phyloP scores from a whole-genome alignment of 1,140 invertebrate genomes.

The Centruroides vittatus region DNA sequence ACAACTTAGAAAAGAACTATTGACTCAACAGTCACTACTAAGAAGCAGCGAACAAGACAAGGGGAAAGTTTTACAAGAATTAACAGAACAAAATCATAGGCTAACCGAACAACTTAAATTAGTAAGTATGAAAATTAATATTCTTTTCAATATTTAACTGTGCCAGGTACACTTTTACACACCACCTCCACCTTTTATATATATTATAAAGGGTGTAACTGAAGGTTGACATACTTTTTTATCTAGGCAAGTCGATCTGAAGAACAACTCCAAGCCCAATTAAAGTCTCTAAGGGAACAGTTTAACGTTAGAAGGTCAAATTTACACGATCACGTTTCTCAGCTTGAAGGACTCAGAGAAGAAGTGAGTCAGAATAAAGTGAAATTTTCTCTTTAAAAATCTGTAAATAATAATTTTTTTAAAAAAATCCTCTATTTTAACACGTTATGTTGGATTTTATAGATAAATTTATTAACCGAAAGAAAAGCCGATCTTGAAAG shows the following conservation, averaged over 20 bases:
- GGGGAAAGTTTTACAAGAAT: constrained; percentile 59
- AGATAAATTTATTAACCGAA: constrained; percentile 64
- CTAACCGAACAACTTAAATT: constrained; percentile 74
- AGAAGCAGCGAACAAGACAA: constrained; percentile 64
- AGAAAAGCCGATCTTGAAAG: constrained; percentile 72
- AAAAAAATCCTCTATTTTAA: too few species aligned
- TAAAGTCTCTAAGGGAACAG: constrained; percentile 67
- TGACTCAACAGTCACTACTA: constrained; percentile 42
- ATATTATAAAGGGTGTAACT: too few species aligned
- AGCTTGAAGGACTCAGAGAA: constrained; percentile 69
- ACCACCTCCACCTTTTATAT: too few species aligned
- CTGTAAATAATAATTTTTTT: too few species aligned
- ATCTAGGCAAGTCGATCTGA: constrained; percentile 53
- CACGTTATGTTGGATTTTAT: background rate
- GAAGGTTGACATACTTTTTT: background rate
- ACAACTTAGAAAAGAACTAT: constrained; percentile 44
- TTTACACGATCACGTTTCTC: constrained; percentile 70
- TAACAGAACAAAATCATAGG: constrained; percentile 78
- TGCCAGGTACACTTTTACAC: background rate
- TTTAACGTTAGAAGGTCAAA: constrained; percentile 56
- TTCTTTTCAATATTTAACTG: background rate
- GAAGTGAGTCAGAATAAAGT: constrained; percentile 40
- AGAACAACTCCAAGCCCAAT: constrained; percentile 57
- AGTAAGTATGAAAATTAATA: constrained; percentile 28
- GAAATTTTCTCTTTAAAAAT: background rate